phyloP scores from a whole-genome alignment of 2,888 invertebrate genomes.

The Oxystoma pomonae region DNA sequence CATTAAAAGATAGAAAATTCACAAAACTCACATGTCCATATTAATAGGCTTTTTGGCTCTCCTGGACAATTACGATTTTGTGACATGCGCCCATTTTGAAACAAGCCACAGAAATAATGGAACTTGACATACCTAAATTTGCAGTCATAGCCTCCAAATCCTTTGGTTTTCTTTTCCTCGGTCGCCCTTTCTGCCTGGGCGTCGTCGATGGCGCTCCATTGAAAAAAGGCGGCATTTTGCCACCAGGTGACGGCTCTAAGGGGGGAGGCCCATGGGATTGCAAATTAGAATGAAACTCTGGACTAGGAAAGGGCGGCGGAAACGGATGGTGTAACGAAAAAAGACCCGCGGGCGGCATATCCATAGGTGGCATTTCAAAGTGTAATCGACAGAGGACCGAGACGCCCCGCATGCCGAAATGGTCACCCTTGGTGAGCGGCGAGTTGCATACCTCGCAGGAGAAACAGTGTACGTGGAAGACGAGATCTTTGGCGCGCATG shows the following conservation, averaged over 20 bases:
- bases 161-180: conserved; percentile 74
- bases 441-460: conserved; percentile 85
- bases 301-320: conserved; percentile 55
- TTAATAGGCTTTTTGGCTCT: too few species aligned
- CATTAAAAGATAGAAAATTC: too few species aligned
- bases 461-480: conserved; percentile 94
- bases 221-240: conserved; percentile 53
- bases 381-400: conserved; percentile 82
- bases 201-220: conserved; percentile 56
- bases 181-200: conserved; percentile 88
- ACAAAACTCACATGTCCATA: too few species aligned
- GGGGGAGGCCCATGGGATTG: conserved; percentile 20
- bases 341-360: conserved; percentile 34
- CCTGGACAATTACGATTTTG: too few species aligned
- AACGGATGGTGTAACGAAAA: conserved; percentile 40
- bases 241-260: conserved; percentile 18
- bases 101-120: too few species aligned
- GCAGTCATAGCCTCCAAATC: conserved; percentile 83
- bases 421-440: conserved; percentile 88
- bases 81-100: too few species aligned
- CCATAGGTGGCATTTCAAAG: conserved; percentile 55
- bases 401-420: conserved; percentile 88
- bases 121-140: conserved; percentile 74
- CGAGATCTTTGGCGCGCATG: conserved; percentile 88
- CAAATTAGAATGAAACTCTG: conserved; percentile 46